A percentile compares a stretch with the other conserved stretches of the same genome.
These are phyloP conservation scores for Parapsyche elsis DNA, from an alignment of 1,140 invertebrate species.

Conservation along the genomic window DNA sequence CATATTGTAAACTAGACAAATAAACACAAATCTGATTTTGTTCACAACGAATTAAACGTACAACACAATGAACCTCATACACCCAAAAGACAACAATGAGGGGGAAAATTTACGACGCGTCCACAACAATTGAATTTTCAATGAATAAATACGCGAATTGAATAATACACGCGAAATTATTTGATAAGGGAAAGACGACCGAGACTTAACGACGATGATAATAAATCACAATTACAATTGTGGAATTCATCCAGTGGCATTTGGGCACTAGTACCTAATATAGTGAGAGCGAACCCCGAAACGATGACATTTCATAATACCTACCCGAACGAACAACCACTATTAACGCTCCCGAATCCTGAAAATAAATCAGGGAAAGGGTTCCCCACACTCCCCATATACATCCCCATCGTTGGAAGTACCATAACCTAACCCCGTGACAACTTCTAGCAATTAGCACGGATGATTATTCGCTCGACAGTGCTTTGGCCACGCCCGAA, in stretches of 20 bases:
- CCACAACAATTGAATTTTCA: not conserved
- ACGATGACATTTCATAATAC: constrained; percentile 28
- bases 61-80: too few relatives aligned
- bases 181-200: not conserved
- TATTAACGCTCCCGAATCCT: constrained; percentile 27
- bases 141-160: constrained; percentile 9
- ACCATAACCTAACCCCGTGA: constrained; percentile 8
- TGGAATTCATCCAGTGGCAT: constrained; percentile 1
- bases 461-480: constrained; percentile 50
- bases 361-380: constrained; percentile 26
- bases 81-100: not conserved
- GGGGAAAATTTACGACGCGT: not conserved
- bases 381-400: not conserved
- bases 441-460: constrained; percentile 45
- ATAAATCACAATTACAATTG: constrained; percentile 27
- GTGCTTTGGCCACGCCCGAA: constrained; percentile 42
- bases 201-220: not conserved
- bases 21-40: too few relatives aligned
- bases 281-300: not conserved
- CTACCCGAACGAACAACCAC: constrained; percentile 3
- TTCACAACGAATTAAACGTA: too few relatives aligned
- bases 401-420: not conserved
- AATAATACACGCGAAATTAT: not conserved
- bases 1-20: too few relatives aligned
- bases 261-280: not conserved